These are phyloP conservation scores for Poeciliopsis infans DNA, from an alignment of 2,797 vertebrate species.

Conservation along the genomic window DNA sequence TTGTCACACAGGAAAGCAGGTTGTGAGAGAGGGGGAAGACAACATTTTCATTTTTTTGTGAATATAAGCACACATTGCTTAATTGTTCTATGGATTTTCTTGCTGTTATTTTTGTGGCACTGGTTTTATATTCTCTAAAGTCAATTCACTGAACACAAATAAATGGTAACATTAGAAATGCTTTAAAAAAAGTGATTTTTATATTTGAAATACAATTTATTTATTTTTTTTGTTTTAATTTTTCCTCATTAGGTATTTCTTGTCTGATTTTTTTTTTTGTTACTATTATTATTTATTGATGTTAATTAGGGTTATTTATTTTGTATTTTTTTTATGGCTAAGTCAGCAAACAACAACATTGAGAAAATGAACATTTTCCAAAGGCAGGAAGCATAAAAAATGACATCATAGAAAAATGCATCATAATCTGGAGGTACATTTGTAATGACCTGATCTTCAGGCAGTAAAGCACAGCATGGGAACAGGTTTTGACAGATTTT, in stretches of 20 bases:
- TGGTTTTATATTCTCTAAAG: background rate
- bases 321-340: accelerated
- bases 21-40: background rate
- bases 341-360: background rate
- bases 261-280: background rate
- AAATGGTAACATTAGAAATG: background rate
- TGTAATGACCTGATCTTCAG: background rate
- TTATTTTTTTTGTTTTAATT: background rate
- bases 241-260: background rate
- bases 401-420: background rate
- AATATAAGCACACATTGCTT: background rate
- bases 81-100: background rate
- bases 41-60: background rate
- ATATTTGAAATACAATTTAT: background rate
- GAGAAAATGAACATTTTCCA: background rate
- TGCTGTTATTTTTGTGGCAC: background rate
- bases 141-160: background rate
- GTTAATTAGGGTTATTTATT: background rate
- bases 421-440: background rate
- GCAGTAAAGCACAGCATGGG: background rate
- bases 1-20: too few species aligned
- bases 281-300: background rate
- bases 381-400: background rate
- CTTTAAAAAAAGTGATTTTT: background rate
- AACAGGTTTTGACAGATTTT: conserved; percentile 15